phyloP scores from a whole-genome alignment of 2,888 invertebrate species.

The Acrobasis consociella region DNA sequence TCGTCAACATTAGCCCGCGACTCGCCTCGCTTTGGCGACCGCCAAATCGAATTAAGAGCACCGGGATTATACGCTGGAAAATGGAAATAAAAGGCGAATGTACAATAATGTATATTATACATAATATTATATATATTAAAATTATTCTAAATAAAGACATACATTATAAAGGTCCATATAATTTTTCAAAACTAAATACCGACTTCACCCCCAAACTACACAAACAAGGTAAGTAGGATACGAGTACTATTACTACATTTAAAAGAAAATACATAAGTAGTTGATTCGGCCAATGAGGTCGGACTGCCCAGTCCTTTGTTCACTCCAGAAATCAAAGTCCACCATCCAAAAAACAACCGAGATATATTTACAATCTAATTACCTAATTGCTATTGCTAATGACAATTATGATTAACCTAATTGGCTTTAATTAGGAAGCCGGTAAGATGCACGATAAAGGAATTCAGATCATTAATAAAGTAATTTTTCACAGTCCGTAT shows the following conservation, averaged over 20 bases:
- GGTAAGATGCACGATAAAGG: slow-evolving; percentile 34
- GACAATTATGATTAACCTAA: slow-evolving; percentile 13
- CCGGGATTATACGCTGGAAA: background rate
- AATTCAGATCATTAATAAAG: slow-evolving; percentile 46
- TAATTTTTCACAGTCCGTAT: slow-evolving; percentile 49
- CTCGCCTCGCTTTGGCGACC: slow-evolving; percentile 29
- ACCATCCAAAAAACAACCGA: slow-evolving; percentile 15
- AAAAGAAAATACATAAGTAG: background rate
- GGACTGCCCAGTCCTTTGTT: background rate
- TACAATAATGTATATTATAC: too few species aligned
- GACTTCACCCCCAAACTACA: too few species aligned
- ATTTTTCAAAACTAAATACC: too few species aligned
- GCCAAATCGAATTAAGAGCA: slow-evolving; percentile 42
- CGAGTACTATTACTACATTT: background rate
- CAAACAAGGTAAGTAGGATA: too few species aligned
- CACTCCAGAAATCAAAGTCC: background rate
- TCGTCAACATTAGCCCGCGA: slow-evolving; percentile 41
- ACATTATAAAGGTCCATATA: too few species aligned
- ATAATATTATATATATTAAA: too few species aligned
- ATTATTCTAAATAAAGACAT: too few species aligned
- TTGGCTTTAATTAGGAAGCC: slow-evolving; percentile 11
- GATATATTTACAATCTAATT: slow-evolving; percentile 9
- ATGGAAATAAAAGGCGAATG: background rate
- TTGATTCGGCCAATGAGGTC: background rate
- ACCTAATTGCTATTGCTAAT: slow-evolving; percentile 10